Percentiles rank a stretch among this genome's conserved stretches.
Conservation (phyloP, 2,888 invertebrate species). For the Stenurella melanura region DNA sequence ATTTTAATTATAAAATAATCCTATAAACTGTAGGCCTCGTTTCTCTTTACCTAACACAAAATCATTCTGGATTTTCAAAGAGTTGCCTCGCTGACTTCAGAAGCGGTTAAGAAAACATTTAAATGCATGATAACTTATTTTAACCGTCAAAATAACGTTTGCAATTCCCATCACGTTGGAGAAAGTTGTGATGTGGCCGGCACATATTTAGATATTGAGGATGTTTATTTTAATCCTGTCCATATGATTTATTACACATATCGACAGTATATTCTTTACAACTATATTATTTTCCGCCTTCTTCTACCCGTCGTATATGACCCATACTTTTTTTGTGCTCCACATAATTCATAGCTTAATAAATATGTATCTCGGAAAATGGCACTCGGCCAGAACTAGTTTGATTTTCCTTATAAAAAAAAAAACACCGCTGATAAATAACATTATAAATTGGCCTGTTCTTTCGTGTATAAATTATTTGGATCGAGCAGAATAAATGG, state of each 20-base stretch:
- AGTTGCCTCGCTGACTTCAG: too few relatives aligned
- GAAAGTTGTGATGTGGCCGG: too few relatives aligned
- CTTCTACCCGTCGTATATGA: not conserved
- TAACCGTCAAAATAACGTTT: too few relatives aligned
- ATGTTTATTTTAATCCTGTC: not conserved
- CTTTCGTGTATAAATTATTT: not conserved
- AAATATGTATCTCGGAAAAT: constrained; percentile 24
- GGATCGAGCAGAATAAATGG: not conserved
- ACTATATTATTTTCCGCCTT: not conserved
- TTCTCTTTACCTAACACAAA: too few relatives aligned
- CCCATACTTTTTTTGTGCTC: constrained; percentile 3
- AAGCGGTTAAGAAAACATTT: too few relatives aligned
- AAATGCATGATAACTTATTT: too few relatives aligned
- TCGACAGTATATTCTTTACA: not conserved
- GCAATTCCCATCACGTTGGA: too few relatives aligned
- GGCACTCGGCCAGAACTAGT: constrained; percentile 4
- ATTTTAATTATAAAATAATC: too few relatives aligned
- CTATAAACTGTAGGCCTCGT: too few relatives aligned
- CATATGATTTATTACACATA: not conserved
- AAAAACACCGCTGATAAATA: constrained; percentile 22
- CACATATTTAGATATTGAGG: not conserved
- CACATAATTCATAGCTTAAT: constrained; percentile 5
- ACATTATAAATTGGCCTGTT: constrained; percentile 28
- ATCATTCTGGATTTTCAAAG: too few relatives aligned
- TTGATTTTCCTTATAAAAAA: not conserved